Evolutionary conservation across 1,140 invertebrate genomes (phyloP).

Genomic region (Eriosoma lanigerum): DNA sequence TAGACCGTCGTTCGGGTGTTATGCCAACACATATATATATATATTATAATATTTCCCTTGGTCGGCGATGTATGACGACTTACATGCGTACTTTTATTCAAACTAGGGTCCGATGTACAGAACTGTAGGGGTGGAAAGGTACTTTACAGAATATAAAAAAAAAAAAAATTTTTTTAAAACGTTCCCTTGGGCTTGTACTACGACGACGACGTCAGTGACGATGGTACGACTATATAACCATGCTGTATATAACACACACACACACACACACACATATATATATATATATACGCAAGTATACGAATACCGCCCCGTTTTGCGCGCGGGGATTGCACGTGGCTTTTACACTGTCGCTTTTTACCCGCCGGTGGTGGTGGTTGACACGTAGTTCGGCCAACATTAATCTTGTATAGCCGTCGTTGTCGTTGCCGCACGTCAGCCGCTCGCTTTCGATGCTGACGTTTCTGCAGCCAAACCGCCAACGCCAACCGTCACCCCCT

Average conservation of each 20-base stretch:
- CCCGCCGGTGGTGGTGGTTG: neutral
- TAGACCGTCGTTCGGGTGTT: slow-evolving; percentile 19
- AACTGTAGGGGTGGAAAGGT: neutral
- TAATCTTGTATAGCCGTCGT: slow-evolving; percentile 11
- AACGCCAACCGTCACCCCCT: neutral
- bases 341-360: slow-evolving; percentile 21
- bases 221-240: too few relatives aligned
- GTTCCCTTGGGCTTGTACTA: slow-evolving; percentile 7
- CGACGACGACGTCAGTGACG: neutral
- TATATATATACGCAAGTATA: neutral
- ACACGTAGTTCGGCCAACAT: slow-evolving; percentile 15
- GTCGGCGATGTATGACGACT: neutral
- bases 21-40: slow-evolving; percentile 20
- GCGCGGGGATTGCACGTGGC: slow-evolving; percentile 11
- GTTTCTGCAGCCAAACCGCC: neutral
- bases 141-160: slow-evolving; percentile 12
- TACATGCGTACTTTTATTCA: slow-evolving; percentile 13
- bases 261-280: too few relatives aligned
- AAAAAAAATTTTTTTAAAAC: slow-evolving; percentile 32
- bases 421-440: neutral
- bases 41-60: slow-evolving; percentile 26
- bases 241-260: too few relatives aligned
- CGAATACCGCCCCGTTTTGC: neutral
- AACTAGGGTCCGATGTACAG: neutral
- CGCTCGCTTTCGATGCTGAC: neutral